Base-by-base conservation (phyloP, 2,113 vertebrate genomes). In the Struthidea cinerea region DNA sequence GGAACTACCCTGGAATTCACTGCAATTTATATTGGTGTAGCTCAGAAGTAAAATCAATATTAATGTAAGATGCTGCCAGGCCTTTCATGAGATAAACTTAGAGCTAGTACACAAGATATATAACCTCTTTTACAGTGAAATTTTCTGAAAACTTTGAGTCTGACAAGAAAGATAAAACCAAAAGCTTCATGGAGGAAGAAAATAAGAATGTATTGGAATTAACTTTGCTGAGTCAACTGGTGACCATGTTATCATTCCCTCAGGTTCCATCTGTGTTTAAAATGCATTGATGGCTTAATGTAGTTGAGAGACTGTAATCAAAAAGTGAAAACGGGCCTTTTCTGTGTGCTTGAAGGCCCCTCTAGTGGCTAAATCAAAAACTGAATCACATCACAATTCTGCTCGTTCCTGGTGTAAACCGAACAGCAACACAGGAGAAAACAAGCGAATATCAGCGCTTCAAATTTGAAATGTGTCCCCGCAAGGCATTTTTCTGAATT, bases 311-410 rank as follows among this genome's bases (percentile, higher is more conserved):
- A 8, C 12, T 52, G 11, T 18, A 49, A 70, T 12, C 30, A 49
- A 32, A 61, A 93, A 70, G 26, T 1, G 18, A 50, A 52, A 63
- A 33, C 7, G 63, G 5, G 2, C 5, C 26, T 55, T 63, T 84
- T 88, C 41, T 6, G 1, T 37, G 68, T 19, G 55, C 42, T 85
- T 60, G 28, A 90, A 93, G 78, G 47, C 57, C 90, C 94, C 93
- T 96, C 96, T 97, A 92, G 95, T 94, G 96, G 88, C 52, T 67
- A n/a, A 67, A 82, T 11, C 19, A 47, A 37, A 44, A 47, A 80
- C 16, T 59, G 28, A 52, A 21, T 27, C 42, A 5, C 3, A 0
- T 21, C n/a, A 16, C 13, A 13, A 10, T 9, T 39, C 3, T 7
- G 9, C 11, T 35, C 18, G 0, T 17, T 80, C n/a, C 44, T 8